Evolutionary conservation across 2,113 vertebrate species (phyloP).

Genomic region (Lampris incognitus): DNA sequence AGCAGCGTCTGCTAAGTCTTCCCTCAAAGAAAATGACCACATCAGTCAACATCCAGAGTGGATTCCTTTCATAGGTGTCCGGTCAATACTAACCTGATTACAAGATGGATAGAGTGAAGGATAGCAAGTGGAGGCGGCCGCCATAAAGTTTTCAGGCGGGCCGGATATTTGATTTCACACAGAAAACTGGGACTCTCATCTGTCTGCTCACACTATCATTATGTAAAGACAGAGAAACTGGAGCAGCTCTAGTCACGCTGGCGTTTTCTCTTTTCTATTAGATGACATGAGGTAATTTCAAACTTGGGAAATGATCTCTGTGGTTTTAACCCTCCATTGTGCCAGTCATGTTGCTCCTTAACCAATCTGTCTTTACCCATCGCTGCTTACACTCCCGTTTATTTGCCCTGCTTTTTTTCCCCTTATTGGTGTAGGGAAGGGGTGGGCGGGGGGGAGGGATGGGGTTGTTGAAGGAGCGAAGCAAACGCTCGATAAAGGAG

Average conservation of each 20-base stretch:
- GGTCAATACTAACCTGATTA: conserved; percentile 69
- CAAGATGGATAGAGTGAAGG: conserved; percentile 48
- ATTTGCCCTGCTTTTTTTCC: conserved; percentile 13
- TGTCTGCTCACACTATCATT: conserved; percentile 14
- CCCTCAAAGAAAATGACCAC: conserved; percentile 50
- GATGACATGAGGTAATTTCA: too few relatives aligned
- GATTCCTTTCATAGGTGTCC: conserved; percentile 59
- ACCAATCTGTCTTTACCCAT: conserved; percentile 26
- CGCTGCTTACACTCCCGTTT: conserved; percentile 32
- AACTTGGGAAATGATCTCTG: too few relatives aligned
- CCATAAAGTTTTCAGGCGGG: conserved; percentile 35
- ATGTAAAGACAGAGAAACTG: background rate
- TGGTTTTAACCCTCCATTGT: conserved; percentile 24
- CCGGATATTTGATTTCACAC: conserved; percentile 61
- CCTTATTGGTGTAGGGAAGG: conserved; percentile 11
- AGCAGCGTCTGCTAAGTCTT: conserved; percentile 48
- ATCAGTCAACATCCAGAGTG: conserved; percentile 61
- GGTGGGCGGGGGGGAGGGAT: too few relatives aligned
- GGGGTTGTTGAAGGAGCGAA: conserved; percentile 30
- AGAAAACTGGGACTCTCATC: conserved; percentile 39
- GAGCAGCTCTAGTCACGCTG: background rate
- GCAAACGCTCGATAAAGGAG: conserved; percentile 52
- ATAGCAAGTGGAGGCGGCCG: conserved; percentile 44
- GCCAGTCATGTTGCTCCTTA: conserved; percentile 3
- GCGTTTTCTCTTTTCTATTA: background rate